Conservation (phyloP, 2,113 vertebrate genomes). For the Bungarus multicinctus region DNA sequence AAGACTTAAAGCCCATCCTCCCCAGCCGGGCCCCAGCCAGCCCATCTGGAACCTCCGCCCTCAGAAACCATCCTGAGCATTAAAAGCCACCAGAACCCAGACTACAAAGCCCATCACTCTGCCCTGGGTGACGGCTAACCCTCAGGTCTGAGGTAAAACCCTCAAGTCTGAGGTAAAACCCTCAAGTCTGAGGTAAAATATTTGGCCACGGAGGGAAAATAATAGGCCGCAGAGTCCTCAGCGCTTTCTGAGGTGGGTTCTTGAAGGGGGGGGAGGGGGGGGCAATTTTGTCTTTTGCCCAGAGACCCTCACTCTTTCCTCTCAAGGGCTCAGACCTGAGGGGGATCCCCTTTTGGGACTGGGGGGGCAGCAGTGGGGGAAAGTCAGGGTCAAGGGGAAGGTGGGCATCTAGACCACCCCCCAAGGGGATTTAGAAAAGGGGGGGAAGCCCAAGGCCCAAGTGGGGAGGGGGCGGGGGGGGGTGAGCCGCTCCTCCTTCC, state of each 20-base stretch:
- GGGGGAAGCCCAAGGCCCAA: background rate
- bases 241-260: background rate
- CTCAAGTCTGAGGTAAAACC: too few species aligned
- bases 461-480: background rate
- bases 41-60: background rate
- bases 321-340: background rate
- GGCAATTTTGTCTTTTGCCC: background rate
- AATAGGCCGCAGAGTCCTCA: too few species aligned
- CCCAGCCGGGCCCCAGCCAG: background rate
- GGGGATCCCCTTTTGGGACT: rapidly evolving
- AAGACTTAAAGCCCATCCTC: background rate
- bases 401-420: background rate
- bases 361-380: background rate
- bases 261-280: too few species aligned
- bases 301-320: background rate
- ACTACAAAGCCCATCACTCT: background rate
- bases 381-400: background rate
- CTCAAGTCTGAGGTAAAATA: too few species aligned
- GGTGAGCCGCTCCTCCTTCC: background rate
- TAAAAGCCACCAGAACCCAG: background rate
- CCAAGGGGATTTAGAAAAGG: too few species aligned
- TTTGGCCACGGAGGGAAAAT: too few species aligned
- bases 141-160: too few species aligned
- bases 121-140: background rate
- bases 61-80: background rate